phyloP scores from a whole-genome alignment of 2,113 vertebrate genomes.

The Dolichotis patagonum region DNA sequence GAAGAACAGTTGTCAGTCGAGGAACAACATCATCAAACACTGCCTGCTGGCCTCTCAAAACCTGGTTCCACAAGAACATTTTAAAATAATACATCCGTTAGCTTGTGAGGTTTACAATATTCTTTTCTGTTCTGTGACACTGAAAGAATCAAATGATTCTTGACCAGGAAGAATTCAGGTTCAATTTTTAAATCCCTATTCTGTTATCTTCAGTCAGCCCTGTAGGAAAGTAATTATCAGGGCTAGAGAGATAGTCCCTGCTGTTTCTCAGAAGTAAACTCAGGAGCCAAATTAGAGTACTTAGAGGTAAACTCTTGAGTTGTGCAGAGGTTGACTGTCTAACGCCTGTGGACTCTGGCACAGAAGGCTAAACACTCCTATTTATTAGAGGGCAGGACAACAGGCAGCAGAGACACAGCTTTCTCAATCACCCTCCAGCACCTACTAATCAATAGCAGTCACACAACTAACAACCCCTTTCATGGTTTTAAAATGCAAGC shows the following conservation, averaged over 20 bases:
- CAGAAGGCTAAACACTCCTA: background rate
- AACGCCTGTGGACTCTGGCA: background rate
- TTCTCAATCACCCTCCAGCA: conserved; percentile 38
- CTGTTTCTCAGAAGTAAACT: conserved; percentile 39
- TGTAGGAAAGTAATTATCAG: background rate
- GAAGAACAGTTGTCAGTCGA: background rate
- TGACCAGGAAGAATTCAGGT: conserved; percentile 1
- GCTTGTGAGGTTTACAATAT: background rate
- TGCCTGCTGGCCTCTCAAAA: background rate
- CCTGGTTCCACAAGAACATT: background rate
- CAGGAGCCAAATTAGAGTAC: conserved; percentile 41
- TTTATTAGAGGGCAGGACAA: conserved; percentile 37
- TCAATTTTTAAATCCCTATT: background rate
- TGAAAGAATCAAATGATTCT: background rate
- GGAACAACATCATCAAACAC: background rate
- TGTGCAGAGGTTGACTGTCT: background rate
- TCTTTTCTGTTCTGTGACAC: background rate
- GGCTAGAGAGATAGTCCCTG: background rate
- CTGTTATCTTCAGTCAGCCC: background rate
- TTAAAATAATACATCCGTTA: background rate
- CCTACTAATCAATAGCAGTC: conserved; percentile 55
- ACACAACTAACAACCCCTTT: conserved; percentile 35
- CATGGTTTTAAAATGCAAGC: conserved; percentile 63
- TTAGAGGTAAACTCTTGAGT: conserved; percentile 26
- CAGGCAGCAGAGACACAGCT: background rate